These are phyloP conservation scores for Leptoclinus maculatus DNA, from an alignment of 2,797 vertebrate genomes.

Conservation along the genomic window DNA sequence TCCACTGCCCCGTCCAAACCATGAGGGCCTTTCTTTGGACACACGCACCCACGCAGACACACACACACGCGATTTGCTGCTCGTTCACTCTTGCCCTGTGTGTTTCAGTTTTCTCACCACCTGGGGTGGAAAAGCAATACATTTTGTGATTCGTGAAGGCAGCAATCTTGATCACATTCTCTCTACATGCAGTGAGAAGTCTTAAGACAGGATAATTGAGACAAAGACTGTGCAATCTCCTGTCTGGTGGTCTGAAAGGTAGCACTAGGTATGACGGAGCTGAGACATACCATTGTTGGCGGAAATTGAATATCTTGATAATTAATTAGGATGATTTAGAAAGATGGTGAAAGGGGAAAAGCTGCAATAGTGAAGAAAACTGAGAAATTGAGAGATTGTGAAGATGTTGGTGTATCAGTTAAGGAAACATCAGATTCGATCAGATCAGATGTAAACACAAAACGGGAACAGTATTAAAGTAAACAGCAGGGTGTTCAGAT, in stretches of 20 bases:
- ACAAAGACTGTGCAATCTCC: not conserved
- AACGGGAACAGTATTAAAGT: not conserved
- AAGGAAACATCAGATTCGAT: not conserved
- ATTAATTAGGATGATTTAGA: not conserved
- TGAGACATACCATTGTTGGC: not conserved
- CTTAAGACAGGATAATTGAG: constrained; percentile 3
- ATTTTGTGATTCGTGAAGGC: constrained; percentile 5
- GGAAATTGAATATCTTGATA: constrained; percentile 2
- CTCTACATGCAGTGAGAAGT: not conserved
- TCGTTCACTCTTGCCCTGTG: constrained; percentile 50
- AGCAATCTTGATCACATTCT: constrained; percentile 9
- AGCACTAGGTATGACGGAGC: not conserved
- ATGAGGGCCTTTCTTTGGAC: constrained; percentile 78
- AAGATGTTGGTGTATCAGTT: not conserved
- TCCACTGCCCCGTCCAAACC: constrained; percentile 82
- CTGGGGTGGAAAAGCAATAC: not conserved
- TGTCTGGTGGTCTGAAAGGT: constrained; percentile 25
- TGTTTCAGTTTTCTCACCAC: constrained; percentile 38
- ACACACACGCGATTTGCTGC: constrained; percentile 48
- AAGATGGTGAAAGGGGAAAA: not conserved
- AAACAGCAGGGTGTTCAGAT: not conserved
- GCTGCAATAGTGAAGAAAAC: not conserved
- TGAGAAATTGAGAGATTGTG: not conserved
- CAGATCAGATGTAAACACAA: constrained; percentile 9
- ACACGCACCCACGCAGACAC: constrained; percentile 18